These are phyloP conservation scores for Nymphalis c-album DNA, from an alignment of 2,888 invertebrate genomes.

Conservation along the genomic window DNA sequence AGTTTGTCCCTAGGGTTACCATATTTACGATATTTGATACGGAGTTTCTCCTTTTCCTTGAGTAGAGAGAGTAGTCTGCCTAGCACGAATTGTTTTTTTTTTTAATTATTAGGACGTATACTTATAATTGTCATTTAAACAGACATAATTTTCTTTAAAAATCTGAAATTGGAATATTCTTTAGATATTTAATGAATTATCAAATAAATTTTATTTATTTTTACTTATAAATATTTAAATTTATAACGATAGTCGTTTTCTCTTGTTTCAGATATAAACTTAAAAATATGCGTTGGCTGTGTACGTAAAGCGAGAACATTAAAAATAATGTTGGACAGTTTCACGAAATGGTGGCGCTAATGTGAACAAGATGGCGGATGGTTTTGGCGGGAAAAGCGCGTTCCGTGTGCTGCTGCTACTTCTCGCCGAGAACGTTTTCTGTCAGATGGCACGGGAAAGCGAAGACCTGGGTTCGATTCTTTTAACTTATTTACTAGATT, in stretches of 20 bases:
- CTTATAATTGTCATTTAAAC: no score
- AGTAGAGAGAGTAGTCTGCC: no score
- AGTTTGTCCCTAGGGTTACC: no score
- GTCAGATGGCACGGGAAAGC: conserved; percentile 58
- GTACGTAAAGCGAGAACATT: conserved; percentile 21
- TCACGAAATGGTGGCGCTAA: conserved; percentile 36
- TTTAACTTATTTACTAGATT: conserved; percentile 22
- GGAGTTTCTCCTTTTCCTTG: no score
- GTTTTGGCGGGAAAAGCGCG: conserved; percentile 56
- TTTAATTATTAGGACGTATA: no score
- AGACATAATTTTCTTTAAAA: no score
- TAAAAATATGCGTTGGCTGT: conserved; percentile 18
- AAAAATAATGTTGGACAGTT: conserved; percentile 31
- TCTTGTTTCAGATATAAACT: conserved; percentile 49
- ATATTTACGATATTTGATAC: no score
- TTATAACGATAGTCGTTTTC: conserved; percentile 3
- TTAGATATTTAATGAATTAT: no score
- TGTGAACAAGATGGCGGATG: conserved; percentile 62
- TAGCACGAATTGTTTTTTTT: no score
- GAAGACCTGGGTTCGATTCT: conserved; percentile 66
- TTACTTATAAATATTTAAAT: conserved; percentile 3
- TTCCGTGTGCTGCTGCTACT: conserved; percentile 56
- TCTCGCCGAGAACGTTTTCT: conserved; percentile 54
- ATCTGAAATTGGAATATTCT: no score
- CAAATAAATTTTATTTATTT: background rate